Conservation (phyloP, 2,113 vertebrate genomes). For the Atlantisia rogersi region DNA sequence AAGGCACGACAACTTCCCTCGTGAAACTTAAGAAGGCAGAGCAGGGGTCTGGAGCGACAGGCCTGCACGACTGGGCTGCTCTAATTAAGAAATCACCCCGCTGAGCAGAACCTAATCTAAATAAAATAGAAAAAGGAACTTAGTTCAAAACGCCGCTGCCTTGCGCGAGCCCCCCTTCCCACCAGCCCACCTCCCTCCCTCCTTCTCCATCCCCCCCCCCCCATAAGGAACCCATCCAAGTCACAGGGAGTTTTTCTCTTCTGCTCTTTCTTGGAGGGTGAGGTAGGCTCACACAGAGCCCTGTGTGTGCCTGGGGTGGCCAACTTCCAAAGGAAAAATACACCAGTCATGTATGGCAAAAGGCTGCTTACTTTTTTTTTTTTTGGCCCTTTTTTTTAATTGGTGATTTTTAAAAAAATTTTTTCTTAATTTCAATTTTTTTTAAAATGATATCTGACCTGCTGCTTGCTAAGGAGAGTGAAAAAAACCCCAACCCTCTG, state of each 20-base stretch:
- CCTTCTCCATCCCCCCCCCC: background rate
- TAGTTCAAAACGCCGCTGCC: conserved; percentile 59
- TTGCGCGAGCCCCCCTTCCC: background rate
- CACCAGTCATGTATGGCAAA: background rate
- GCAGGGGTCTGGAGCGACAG: conserved; percentile 79
- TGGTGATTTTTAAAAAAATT: background rate
- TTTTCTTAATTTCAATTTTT: background rate
- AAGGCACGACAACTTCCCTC: conserved; percentile 87
- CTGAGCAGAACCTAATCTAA: conserved; percentile 83
- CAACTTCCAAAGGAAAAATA: conserved; percentile 57
- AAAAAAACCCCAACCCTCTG: fast-evolving
- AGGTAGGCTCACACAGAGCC: conserved; percentile 49
- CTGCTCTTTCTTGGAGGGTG: background rate
- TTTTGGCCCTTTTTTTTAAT: background rate
- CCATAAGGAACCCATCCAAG: background rate
- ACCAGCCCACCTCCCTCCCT: background rate
- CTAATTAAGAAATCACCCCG: conserved; percentile 87
- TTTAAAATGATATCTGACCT: background rate
- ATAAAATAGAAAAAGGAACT: conserved; percentile 75
- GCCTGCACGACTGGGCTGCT: conserved; percentile 77
- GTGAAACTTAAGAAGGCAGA: conserved; percentile 88
- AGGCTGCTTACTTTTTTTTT: background rate
- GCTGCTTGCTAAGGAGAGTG: background rate
- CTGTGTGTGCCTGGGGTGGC: conserved; percentile 58
- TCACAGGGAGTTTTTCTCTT: background rate